Evolutionary conservation across 2,113 vertebrate genomes (phyloP).

Genomic region (Cisticola juncidis): DNA sequence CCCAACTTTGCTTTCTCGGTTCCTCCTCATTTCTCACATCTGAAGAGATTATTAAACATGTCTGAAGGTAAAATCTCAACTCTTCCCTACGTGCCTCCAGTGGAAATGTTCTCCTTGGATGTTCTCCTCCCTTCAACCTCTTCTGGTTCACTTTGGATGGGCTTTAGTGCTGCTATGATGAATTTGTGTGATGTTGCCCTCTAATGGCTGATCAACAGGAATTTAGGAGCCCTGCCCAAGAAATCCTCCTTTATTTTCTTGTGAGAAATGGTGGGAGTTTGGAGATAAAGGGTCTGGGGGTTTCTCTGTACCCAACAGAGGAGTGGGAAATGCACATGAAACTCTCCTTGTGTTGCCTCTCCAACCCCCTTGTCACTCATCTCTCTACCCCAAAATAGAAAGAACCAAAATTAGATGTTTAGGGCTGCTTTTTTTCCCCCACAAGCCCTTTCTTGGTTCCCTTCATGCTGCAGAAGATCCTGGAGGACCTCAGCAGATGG

Average conservation of each 20-base stretch:
- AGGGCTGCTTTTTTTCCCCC: not conserved
- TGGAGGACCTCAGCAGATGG: not conserved
- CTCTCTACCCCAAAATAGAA: not conserved
- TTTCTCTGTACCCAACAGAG: not conserved
- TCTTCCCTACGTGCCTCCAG: not conserved
- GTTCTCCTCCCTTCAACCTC: not conserved
- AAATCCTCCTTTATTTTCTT: not conserved
- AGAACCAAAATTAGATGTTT: not conserved
- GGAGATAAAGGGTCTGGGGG: not conserved
- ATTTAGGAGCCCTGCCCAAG: not conserved
- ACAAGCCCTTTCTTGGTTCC: not conserved
- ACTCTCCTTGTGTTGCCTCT: not conserved
- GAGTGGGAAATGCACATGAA: accelerated
- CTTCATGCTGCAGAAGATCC: not conserved
- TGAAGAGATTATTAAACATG: not conserved
- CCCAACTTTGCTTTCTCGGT: not conserved
- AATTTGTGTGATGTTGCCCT: constrained; percentile 13
- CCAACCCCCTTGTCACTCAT: not conserved
- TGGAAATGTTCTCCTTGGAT: not conserved
- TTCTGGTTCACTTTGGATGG: not conserved
- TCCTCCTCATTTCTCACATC: not conserved
- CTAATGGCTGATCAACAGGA: not conserved
- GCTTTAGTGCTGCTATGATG: not conserved
- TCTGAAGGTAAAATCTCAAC: not conserved
- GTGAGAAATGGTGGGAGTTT: not conserved